Evolutionary conservation across 2,797 vertebrate species (phyloP).

Genomic region (Myotis daubentonii): DNA sequence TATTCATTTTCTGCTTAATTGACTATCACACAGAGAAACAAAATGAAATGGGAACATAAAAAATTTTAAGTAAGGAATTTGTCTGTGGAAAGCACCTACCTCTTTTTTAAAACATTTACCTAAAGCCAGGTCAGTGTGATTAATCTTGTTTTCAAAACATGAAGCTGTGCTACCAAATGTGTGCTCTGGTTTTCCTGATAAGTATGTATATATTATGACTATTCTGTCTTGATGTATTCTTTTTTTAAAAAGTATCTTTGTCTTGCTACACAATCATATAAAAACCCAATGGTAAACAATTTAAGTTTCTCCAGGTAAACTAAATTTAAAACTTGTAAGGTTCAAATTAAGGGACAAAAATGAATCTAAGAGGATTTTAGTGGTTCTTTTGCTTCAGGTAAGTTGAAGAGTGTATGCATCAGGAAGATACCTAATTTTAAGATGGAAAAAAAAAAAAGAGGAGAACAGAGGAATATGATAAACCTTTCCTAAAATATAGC

Average conservation of each 20-base stretch:
- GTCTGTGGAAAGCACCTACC: neutral
- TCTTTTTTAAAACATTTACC: neutral
- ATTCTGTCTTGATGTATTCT: neutral
- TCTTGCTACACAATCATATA: neutral
- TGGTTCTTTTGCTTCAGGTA: conserved; percentile 34
- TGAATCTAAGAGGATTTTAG: conserved; percentile 7
- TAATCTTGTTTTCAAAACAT: conserved; percentile 40
- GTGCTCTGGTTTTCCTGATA: neutral
- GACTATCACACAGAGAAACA: neutral
- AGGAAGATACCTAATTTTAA: conserved; percentile 41
- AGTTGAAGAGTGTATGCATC: neutral
- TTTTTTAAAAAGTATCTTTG: neutral
- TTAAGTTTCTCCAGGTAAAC: neutral
- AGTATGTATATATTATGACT: neutral
- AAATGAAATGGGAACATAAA: conserved; percentile 21
- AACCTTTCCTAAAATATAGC: conserved; percentile 23
- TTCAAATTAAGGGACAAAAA: conserved; percentile 5
- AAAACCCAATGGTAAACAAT: conserved; percentile 15
- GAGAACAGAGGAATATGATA: neutral
- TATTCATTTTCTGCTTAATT: conserved; percentile 31
- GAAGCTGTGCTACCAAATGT: neutral
- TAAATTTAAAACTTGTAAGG: conserved; percentile 41
- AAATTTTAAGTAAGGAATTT: conserved; percentile 29
- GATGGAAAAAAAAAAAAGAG: neutral
- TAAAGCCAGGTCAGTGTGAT: neutral